phyloP scores from a whole-genome alignment of 2,797 vertebrate species.

The Sebastes hubbsi region DNA sequence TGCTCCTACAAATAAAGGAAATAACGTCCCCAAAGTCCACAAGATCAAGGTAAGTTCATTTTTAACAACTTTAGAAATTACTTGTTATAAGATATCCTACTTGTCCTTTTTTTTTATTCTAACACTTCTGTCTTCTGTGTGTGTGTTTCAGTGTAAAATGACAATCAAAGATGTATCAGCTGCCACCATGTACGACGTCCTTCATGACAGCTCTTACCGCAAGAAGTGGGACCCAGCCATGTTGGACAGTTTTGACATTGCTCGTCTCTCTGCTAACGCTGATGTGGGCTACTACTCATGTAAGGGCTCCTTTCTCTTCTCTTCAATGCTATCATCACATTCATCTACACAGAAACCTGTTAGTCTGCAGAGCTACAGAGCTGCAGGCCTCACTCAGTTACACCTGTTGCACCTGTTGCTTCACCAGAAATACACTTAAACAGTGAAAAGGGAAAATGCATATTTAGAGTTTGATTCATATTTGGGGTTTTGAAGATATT shows the following conservation, averaged over 20 bases:
- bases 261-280: constrained; percentile 73
- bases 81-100: no score
- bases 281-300: constrained; percentile 86
- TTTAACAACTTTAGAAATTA: neutral
- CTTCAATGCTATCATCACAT: neutral
- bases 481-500: neutral
- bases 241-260: constrained; percentile 82
- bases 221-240: constrained; percentile 80
- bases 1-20: constrained; percentile 26
- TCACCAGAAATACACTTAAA: no score
- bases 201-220: constrained; percentile 80
- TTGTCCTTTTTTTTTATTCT: no score
- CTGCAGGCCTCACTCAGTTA: neutral
- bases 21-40: constrained; percentile 72
- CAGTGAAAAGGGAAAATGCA: neutral
- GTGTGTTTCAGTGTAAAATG: constrained; percentile 76
- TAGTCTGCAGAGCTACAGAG: neutral
- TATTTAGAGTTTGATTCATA: neutral
- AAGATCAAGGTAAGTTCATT: constrained; percentile 80
- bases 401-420: neutral
- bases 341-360: neutral
- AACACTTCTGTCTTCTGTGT: no score
- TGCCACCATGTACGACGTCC: constrained; percentile 82
- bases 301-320: constrained; percentile 62
- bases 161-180: constrained; percentile 76